A percentile compares a stretch with the other conserved stretches of the same genome.
phyloP scores from a whole-genome alignment of 2,797 vertebrate species.

The Sebastes iracundus region DNA sequence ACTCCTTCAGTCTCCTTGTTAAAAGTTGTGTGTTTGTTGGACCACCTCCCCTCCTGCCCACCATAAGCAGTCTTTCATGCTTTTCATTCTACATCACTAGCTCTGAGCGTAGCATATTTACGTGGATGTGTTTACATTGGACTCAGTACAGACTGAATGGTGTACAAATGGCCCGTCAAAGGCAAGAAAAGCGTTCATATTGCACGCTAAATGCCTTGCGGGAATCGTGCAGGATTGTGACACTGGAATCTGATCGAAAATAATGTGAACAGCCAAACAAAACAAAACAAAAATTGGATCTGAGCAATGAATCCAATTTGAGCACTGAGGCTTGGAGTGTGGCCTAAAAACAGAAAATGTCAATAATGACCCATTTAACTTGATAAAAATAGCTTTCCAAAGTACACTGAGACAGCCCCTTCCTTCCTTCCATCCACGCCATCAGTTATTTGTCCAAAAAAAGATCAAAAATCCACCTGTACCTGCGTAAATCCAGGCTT shows the following conservation, averaged over 20 bases:
- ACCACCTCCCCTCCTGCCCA: no score
- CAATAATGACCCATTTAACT: constrained; percentile 24
- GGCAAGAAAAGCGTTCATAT: no score
- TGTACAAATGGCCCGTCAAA: no score
- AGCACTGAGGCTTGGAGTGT: background rate
- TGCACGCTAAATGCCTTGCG: no score
- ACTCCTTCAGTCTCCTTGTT: no score
- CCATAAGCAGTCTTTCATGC: no score
- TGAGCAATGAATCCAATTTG: background rate
- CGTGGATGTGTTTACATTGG: no score
- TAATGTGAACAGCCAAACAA: background rate
- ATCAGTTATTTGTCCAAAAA: background rate
- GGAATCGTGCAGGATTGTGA: no score
- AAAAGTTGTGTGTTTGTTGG: no score
- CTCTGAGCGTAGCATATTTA: no score
- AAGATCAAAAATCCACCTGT: constrained; percentile 23
- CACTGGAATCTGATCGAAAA: background rate
- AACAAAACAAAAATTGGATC: background rate
- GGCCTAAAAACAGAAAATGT: constrained; percentile 2
- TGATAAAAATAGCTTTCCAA: background rate
- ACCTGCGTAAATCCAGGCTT: constrained; percentile 12
- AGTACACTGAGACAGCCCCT: background rate
- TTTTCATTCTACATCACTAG: no score
- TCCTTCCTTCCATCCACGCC: background rate
- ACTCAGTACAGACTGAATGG: no score